Evolutionary conservation across 2,797 vertebrate species (phyloP).

Genomic region (Xiphophorus birchmanni): DNA sequence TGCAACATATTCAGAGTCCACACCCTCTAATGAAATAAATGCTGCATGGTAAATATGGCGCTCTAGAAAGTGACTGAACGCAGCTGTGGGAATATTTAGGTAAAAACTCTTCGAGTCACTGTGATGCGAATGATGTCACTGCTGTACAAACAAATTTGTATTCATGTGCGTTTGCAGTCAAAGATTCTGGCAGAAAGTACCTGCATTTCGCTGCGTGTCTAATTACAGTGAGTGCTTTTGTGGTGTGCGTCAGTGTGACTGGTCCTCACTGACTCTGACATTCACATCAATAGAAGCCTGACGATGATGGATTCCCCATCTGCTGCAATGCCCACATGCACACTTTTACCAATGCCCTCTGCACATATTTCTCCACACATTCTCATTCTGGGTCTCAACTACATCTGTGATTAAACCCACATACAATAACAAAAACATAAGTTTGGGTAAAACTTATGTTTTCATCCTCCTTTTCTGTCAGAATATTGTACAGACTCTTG

Average conservation of each 20-base stretch:
- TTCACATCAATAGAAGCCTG: conserved; percentile 81
- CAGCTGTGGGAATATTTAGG: conserved; percentile 32
- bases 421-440: conserved; percentile 1
- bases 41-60: neutral
- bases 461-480: neutral
- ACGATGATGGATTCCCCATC: conserved; percentile 79
- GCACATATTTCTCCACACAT: conserved; percentile 19
- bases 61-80: conserved; percentile 22
- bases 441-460: neutral
- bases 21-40: neutral
- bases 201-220: conserved; percentile 56
- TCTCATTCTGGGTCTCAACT: conserved; percentile 7
- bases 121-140: conserved; percentile 40
- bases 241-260: conserved; percentile 68
- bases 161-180: conserved; percentile 9
- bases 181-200: conserved; percentile 10
- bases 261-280: conserved; percentile 74
- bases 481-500: neutral
- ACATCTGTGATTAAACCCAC: neutral
- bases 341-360: conserved; percentile 28
- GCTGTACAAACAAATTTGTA: conserved; percentile 8
- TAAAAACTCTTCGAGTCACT: conserved; percentile 42
- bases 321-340: conserved; percentile 41
- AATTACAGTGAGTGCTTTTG: conserved; percentile 82
- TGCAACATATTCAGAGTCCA: neutral